Conservation (phyloP, 2,797 vertebrate species). For the Aplochiton taeniatus region DNA sequence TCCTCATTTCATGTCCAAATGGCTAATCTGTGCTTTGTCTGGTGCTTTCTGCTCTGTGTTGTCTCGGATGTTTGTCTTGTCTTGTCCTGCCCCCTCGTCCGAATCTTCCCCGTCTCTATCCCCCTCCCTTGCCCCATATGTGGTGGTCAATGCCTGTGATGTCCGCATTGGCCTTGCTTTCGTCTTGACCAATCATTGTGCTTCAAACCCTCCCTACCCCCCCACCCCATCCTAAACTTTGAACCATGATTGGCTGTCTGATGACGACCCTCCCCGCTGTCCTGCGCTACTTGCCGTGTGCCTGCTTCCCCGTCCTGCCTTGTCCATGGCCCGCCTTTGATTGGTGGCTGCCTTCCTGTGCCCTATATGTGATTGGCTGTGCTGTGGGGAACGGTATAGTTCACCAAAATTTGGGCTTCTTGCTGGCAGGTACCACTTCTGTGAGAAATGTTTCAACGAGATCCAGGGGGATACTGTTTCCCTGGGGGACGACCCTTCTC, state of each 20-base stretch:
- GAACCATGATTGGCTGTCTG: conserved; percentile 75
- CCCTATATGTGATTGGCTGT: conserved; percentile 92
- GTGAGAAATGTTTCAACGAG: conserved; percentile 99
- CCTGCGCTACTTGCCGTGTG: conserved; percentile 81
- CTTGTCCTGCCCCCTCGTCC: conserved; percentile 69
- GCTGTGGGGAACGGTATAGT: conserved; percentile 89
- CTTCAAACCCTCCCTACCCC: conserved; percentile 48
- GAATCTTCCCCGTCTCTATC: conserved; percentile 54
- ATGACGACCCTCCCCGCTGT: conserved; percentile 71
- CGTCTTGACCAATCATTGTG: conserved; percentile 71
- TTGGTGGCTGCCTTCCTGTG: conserved; percentile 87
- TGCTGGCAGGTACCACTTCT: conserved; percentile 99
- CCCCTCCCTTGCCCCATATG: conserved; percentile 34
- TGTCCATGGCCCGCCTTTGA: conserved; percentile 86
- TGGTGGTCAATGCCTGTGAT: conserved; percentile 76
- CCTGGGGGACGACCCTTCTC: conserved; percentile 97
- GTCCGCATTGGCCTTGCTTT: conserved; percentile 86
- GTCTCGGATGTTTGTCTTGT: conserved; percentile 79
- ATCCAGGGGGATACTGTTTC: conserved; percentile 98
- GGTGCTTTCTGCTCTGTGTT: conserved; percentile 94
- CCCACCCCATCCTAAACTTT: conserved; percentile 55
- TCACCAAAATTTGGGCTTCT: conserved; percentile 99
- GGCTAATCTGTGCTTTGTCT: conserved; percentile 98
- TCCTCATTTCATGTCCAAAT: conserved; percentile 75
- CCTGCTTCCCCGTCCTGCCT: conserved; percentile 74